Conservation (phyloP, 2,113 vertebrate genomes). For the Neogobius melanostomus region DNA sequence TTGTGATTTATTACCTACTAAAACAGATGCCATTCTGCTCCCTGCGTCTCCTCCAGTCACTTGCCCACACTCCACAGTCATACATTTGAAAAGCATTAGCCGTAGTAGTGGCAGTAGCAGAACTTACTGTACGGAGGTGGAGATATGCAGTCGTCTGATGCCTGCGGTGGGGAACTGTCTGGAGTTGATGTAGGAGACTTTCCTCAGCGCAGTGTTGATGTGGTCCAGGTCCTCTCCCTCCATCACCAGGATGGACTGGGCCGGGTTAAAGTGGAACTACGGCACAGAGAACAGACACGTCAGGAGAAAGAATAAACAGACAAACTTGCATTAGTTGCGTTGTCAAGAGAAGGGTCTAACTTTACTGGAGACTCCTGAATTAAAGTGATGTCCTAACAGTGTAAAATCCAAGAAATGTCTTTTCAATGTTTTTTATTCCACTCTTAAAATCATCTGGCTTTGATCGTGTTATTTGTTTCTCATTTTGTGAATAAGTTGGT, state of each 20-base stretch:
- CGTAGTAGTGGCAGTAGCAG: neutral
- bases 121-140: slow-evolving; percentile 92
- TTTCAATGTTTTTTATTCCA: too few relatives aligned
- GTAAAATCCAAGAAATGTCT: too few relatives aligned
- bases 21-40: too few relatives aligned
- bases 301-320: neutral
- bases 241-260: slow-evolving; percentile 93
- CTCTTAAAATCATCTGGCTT: too few relatives aligned
- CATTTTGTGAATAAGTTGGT: too few relatives aligned
- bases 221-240: slow-evolving; percentile 93
- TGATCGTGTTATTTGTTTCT: too few relatives aligned
- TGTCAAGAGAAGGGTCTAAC: too few relatives aligned
- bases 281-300: slow-evolving; percentile 7
- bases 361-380: too few relatives aligned
- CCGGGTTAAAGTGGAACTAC: slow-evolving; percentile 97
- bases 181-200: slow-evolving; percentile 97
- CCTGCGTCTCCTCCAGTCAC: too few relatives aligned
- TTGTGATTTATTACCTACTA: too few relatives aligned
- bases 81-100: neutral
- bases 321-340: neutral
- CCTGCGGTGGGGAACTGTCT: slow-evolving; percentile 93
- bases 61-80: too few relatives aligned
- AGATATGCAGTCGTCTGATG: slow-evolving; percentile 84
- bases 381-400: too few relatives aligned
- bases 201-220: slow-evolving; percentile 87